Conservation (phyloP, 2,113 vertebrate species). For the Hippopotamus amphibius region DNA sequence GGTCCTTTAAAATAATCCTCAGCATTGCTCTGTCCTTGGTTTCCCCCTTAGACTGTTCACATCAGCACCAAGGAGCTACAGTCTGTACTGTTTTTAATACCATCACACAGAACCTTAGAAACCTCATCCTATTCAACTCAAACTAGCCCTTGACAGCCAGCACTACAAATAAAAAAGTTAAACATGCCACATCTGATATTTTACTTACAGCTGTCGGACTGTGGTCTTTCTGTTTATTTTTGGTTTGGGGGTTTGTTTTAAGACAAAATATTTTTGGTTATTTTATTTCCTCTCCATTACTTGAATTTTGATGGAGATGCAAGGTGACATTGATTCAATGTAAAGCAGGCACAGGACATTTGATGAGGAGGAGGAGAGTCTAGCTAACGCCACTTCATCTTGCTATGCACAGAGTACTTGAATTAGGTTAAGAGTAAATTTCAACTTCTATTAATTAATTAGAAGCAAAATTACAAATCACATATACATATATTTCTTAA, state of each 20-base stretch:
- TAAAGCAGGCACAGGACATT: background rate
- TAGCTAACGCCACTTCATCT: background rate
- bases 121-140: background rate
- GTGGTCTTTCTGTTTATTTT: background rate
- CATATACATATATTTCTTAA: constrained; percentile 20
- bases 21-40: background rate
- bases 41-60: background rate
- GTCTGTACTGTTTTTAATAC: background rate
- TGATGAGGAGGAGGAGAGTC: background rate
- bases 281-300: constrained; percentile 32
- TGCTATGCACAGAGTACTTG: background rate
- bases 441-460: background rate
- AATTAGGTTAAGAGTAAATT: background rate
- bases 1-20: background rate
- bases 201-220: background rate
- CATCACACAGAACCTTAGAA: background rate
- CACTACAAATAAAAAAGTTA: background rate
- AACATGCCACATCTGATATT: background rate
- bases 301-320: background rate
- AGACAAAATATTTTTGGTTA: constrained; percentile 1
- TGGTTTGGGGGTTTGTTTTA: background rate
- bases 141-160: background rate
- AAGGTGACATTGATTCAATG: background rate
- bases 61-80: background rate
- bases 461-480: constrained; percentile 1